Base-by-base conservation (phyloP, 2,888 invertebrate genomes). In the Brenthis ino region DNA sequence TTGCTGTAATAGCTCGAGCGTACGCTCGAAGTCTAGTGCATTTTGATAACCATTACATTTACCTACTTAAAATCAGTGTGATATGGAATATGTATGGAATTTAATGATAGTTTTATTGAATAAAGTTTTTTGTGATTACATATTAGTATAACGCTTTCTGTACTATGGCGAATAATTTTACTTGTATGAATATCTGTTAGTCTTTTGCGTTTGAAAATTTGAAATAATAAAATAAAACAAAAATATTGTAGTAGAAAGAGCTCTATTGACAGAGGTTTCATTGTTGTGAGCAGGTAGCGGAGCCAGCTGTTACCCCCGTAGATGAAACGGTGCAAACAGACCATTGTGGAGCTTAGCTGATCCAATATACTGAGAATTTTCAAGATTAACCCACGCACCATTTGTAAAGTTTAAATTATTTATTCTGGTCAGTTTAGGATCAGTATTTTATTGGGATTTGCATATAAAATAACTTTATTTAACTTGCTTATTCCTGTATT, bases 251-350 rank as follows among this genome's bases (percentile, higher is more conserved):
- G 72, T 75, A 79, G 76, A 76, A 79, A 76, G 79, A 80, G 82
- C 82, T 83, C 82, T 86, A 85, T 87, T 86, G 85, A 87, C 84
- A 84, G 80, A 82, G 79, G 82, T 82, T 80, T 82, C 85, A 86
- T 87, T 88, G 88, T 89, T 78, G 80, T 76, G 78, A 84, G 89
- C 91, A 91, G 92, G 91, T 91, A 91, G 89, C 77, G 75, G 77
- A 77, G 75, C 81, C 87, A 86, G 87, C 85, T 87, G 89, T 85
- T 83, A 83, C 87, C 85, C 84, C 83, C 80, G 78, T 71, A 74
- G 80, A 80, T 79, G 78, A 75, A 83, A 81, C 81, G 83, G 77
- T 77, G 82, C 86, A 85, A 85, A 84, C 85, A 85, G 77, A 80
- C 82, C 79, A 82, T 84, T 87, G 81, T 84, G 76, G 76, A 81